phyloP scores from a whole-genome alignment of 2,797 vertebrate genomes.

The Otolemur crassicaudatus region DNA sequence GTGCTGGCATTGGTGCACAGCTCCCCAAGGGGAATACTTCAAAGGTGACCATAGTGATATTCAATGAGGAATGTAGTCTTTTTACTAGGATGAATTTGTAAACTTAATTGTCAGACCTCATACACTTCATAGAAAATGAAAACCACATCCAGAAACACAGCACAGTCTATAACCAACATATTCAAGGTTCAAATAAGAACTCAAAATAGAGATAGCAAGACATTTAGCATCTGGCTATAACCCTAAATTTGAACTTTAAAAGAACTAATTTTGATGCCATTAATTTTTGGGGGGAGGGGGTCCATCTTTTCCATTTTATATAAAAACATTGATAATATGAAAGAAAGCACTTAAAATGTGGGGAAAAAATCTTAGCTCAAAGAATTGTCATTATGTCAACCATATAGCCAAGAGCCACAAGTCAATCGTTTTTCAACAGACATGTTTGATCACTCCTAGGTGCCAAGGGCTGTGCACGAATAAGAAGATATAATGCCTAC shows the following conservation, averaged over 20 bases:
- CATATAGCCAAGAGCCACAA: neutral
- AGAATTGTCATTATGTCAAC: neutral
- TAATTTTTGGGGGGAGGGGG: neutral
- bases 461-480: neutral
- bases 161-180: neutral
- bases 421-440: neutral
- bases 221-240: neutral
- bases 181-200: neutral
- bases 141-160: neutral
- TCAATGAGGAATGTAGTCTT: too few relatives aligned
- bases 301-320: neutral
- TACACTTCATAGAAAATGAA: neutral
- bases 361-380: neutral
- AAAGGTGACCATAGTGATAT: too few relatives aligned
- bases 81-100: too few relatives aligned
- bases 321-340: slow-evolving; percentile 44
- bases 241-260: slow-evolving; percentile 20
- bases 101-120: neutral
- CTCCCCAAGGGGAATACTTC: too few relatives aligned
- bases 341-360: slow-evolving; percentile 13
- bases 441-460: neutral
- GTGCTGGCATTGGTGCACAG: too few relatives aligned
- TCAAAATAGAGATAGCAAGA: neutral
- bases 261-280: slow-evolving; percentile 1
- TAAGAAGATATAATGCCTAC: neutral